Base-by-base conservation (phyloP, 30 jellyfish, hydroid and myxozoan species). In the Turritopsis dohrnii region DNA sequence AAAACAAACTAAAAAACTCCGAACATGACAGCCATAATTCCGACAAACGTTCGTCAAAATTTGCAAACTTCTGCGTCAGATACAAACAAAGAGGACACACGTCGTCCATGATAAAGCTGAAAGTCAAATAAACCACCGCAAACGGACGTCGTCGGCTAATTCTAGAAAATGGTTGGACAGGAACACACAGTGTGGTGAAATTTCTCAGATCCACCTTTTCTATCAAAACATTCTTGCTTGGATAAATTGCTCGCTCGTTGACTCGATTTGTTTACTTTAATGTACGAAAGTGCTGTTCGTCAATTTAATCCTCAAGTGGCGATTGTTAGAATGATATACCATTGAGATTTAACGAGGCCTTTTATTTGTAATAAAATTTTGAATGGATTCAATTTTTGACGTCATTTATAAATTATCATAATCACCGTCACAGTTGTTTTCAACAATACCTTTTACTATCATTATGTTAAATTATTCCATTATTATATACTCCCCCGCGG, bases 81-180 rank as follows among this genome's bases (percentile, higher is more conserved):
- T 69, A 69, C 22, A 69, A 69, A 23, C 22, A 16, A 27, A 69
- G 77, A n/a, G 77, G 77, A 69, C 77, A 69, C 0, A 69, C 77
- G 19, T 69, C 77, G 30, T 69, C 77, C 77, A 69, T 69, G 8
- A 69, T 69, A 27, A 8, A 69, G 17, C 28, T 69, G 9, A 41
- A 41, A 41, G 13, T 41, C 60, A 13, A 13, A 41, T 41, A 41
- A 41, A 13, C 60, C 60, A 41, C 60, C 60, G 13, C 60, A 41
- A 41, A 41, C 13, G 5, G 60, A 41, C 60, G 60, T 41, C n/a
- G n/a, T n/a, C n/a, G n/a, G n/a, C n/a, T n/a, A n/a, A n/a, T n/a
- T n/a, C n/a, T n/a, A n/a, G n/a, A n/a, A n/a, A n/a, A n/a, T n/a
- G n/a, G n/a, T n/a, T n/a, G n/a, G n/a, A n/a, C n/a, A n/a, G n/a